Evolutionary conservation across 1,140 invertebrate species (phyloP), one percentile per base, ranked within the genome.

Genomic region (Rhopalosiphum padi): DNA sequence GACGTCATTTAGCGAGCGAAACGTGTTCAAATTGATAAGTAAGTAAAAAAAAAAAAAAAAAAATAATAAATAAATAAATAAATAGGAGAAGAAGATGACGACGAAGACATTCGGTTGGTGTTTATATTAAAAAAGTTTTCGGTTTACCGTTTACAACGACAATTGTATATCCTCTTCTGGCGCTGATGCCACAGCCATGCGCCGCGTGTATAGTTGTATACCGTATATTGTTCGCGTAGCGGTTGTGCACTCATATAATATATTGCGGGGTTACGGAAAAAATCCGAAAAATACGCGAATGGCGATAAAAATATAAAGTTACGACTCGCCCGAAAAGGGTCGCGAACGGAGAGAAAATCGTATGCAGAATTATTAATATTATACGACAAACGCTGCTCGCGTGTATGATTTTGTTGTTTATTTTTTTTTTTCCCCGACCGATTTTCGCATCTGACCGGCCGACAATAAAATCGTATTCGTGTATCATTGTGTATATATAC

Each of bases 91-190:
- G 43, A n/a, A 21, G 15, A 48, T 4, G 85, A 43, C 41, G 41
- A 43, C 4, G 48, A 53, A 68, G 30, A 89, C 48, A 37, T 89
- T 89, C 35, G 35, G 51, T 41, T 51, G 88, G 89, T 90, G 55
- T 90, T 90, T 90, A 90, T 60, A 90, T 90, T 90, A 90, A 90
- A 90, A 90, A 68, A 68, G 53, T 90, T 90, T 90, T n/a, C 35
- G 55, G 37, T 68, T n/a, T 43, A 68, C 55, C 53, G 89, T 90
- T 90, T 90, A 90, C 37, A 55, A 90, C 88, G 48, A 89, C 88
- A 53, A 89, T 89, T 53, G 88, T 89, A 55, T 77, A n/a, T 77
- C 60, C n/a, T 35, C n/a, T 77, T 89, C 88, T 37, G 46, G 6
- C 23, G 46, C 87, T 37, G 86, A 30, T 21, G 30, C 8, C 43